These are phyloP conservation scores for Neuroterus valhalla DNA, from an alignment of 1,140 invertebrate species.

Conservation along the genomic window DNA sequence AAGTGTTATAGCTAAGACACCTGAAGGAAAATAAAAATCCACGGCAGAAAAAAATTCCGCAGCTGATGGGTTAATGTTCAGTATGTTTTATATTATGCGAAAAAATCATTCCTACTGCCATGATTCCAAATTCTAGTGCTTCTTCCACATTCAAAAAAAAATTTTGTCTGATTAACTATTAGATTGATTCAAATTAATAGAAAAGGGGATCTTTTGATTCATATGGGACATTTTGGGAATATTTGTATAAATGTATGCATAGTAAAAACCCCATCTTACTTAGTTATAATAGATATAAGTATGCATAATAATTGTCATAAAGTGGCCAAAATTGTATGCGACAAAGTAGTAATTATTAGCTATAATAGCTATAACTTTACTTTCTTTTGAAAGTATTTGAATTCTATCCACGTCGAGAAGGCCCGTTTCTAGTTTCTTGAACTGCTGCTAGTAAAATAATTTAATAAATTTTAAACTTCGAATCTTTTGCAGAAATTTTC, in stretches of 20 bases:
- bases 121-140: too few species aligned
- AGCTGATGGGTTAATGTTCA: too few species aligned
- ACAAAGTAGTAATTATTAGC: background rate
- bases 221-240: too few species aligned
- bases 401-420: background rate
- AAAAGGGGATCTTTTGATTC: too few species aligned
- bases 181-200: too few species aligned
- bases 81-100: too few species aligned
- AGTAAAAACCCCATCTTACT: background rate
- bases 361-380: background rate
- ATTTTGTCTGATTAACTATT: too few species aligned
- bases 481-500: background rate
- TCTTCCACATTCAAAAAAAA: too few species aligned
- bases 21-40: too few species aligned
- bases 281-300: background rate
- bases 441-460: background rate
- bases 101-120: too few species aligned
- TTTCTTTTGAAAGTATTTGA: background rate
- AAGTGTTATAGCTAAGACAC: too few species aligned
- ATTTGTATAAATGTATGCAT: background rate
- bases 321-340: slow-evolving; percentile 6
- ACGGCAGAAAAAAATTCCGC: too few species aligned
- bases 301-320: slow-evolving; percentile 5
- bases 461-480: background rate
- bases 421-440: background rate